phyloP scores from a whole-genome alignment of 2,888 invertebrate genomes.

The Tillus elongatus region DNA sequence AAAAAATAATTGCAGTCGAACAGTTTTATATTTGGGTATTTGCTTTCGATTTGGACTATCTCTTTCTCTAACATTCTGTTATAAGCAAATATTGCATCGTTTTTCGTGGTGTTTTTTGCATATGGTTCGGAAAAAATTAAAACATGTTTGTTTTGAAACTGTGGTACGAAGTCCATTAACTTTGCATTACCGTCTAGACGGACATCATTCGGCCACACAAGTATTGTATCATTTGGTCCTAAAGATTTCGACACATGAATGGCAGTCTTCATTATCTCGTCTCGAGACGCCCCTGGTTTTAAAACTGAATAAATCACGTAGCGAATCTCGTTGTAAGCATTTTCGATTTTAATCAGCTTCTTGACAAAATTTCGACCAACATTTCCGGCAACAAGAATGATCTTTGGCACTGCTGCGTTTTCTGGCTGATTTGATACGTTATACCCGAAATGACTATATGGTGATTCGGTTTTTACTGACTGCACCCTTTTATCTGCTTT shows the following conservation, averaged over 20 bases:
- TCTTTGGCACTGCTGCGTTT: neutral
- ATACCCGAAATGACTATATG: no score
- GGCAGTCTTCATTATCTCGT: constrained; percentile 1
- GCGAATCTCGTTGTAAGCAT: neutral
- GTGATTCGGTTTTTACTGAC: no score
- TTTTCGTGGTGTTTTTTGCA: neutral
- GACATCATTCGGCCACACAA: neutral
- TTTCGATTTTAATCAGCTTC: constrained; percentile 3
- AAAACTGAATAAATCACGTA: neutral
- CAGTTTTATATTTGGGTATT: neutral
- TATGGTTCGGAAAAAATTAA: neutral
- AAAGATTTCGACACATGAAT: neutral
- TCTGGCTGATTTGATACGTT: no score
- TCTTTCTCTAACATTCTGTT: neutral
- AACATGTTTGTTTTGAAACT: neutral
- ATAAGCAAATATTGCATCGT: neutral
- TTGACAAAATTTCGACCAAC: neutral
- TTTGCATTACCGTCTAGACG: neutral
- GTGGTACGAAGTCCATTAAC: neutral
- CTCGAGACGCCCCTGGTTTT: neutral
- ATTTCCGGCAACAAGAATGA: neutral
- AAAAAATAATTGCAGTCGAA: constrained; percentile 3
- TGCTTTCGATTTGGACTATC: neutral
- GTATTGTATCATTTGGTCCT: neutral
- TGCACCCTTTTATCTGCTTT: no score